Percentiles rank a stretch among this genome's conserved stretches.
Conservation (phyloP, 2,888 invertebrate genomes). For the Yponomeuta sedellus region DNA sequence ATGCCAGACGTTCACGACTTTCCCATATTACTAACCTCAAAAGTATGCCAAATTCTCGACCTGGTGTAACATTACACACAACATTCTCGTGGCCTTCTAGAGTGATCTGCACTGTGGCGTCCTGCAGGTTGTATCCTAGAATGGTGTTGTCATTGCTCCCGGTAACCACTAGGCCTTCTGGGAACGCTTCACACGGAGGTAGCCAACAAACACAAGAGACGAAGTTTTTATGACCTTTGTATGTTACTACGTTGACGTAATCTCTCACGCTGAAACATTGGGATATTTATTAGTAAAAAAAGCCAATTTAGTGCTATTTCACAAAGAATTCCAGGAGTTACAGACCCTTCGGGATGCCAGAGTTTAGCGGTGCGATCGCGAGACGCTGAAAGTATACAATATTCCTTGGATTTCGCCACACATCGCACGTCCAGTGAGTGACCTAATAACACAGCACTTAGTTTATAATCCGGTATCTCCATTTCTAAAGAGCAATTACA, state of each 20-base stretch:
- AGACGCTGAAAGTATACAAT: conserved; percentile 89
- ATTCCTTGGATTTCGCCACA: conserved; percentile 79
- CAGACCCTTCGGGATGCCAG: conserved; percentile 87
- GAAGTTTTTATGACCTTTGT: conserved; percentile 90
- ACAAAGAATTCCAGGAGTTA: conserved; percentile 14
- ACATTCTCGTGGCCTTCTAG: conserved; percentile 87
- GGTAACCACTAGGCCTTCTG: conserved; percentile 88
- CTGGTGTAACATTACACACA: conserved; percentile 75
- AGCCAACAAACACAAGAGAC: conserved; percentile 88
- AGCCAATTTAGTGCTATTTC: not conserved
- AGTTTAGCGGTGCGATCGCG: conserved; percentile 91
- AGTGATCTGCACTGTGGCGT: conserved; percentile 79
- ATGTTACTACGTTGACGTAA: conserved; percentile 80
- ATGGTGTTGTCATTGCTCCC: conserved; percentile 93
- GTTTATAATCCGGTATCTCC: conserved; percentile 81
- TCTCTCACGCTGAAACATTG: conserved; percentile 67
- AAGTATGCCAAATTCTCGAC: conserved; percentile 56
- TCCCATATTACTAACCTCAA: conserved; percentile 43
- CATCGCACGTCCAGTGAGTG: conserved; percentile 92
- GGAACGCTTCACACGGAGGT: conserved; percentile 81
- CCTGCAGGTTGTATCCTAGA: conserved; percentile 84
- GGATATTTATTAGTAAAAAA: not conserved
- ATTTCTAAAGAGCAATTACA: conserved; percentile 38
- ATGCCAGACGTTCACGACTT: not conserved
- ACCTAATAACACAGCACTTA: conserved; percentile 85